Evolutionary conservation across 2,113 vertebrate species (phyloP).

Genomic region (Hippocampus zosterae): DNA sequence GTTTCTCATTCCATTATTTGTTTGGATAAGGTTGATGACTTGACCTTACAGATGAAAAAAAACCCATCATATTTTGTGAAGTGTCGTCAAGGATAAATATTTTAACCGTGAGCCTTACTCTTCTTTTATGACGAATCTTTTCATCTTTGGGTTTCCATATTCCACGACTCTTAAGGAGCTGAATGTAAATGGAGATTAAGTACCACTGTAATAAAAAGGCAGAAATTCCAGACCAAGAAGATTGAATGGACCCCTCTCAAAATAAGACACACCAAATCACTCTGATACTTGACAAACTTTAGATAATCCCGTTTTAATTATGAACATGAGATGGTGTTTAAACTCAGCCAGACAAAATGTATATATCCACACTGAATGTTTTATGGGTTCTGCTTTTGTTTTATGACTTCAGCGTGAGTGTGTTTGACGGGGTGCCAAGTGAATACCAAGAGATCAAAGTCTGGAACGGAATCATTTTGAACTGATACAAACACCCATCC

Average conservation of each 20-base stretch:
- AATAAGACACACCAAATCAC: not conserved
- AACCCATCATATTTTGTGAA: not conserved
- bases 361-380: not conserved
- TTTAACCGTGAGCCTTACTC: not conserved
- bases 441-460: not conserved
- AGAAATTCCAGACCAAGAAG: not conserved
- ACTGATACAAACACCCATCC: not conserved
- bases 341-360: not conserved
- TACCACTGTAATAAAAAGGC: not conserved
- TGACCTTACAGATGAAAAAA: not conserved
- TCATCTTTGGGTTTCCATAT: not conserved
- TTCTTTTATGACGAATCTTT: not conserved
- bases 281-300: not conserved
- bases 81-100: not conserved
- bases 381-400: not conserved
- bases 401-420: not conserved
- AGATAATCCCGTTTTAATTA: not conserved
- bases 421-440: not conserved
- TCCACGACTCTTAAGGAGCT: not conserved
- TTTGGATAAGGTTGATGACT: not conserved
- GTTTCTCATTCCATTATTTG: not conserved
- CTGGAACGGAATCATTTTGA: not conserved
- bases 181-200: conserved; percentile 3
- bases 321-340: not conserved
- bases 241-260: not conserved